Conservation (phyloP, 2,797 vertebrate genomes). For the Syndactyla subalaris region DNA sequence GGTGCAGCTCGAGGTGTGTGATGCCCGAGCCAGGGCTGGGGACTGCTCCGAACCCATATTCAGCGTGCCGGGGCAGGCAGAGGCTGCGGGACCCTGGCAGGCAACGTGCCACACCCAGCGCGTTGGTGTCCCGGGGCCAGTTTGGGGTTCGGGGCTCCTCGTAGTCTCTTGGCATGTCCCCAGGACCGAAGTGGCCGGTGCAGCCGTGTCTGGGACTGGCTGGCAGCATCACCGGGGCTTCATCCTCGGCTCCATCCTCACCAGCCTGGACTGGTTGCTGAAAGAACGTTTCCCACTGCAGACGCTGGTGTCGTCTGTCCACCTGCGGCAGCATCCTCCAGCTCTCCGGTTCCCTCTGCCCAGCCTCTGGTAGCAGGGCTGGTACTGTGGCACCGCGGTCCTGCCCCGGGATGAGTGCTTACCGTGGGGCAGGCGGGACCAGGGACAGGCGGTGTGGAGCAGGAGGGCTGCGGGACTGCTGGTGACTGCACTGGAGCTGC, state of each 20-base stretch:
- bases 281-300: background rate
- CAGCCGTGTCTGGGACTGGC: background rate
- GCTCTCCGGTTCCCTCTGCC: background rate
- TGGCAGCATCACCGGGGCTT: background rate
- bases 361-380: background rate
- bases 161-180: background rate
- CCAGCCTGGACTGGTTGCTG: background rate
- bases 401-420: background rate
- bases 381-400: accelerated
- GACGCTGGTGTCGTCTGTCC: accelerated
- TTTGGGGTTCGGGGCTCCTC: background rate
- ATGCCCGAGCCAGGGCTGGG: background rate
- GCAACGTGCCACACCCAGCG: accelerated
- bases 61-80: accelerated
- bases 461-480: background rate
- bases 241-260: background rate
- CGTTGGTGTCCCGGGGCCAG: accelerated
- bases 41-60: accelerated
- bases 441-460: background rate
- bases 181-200: background rate
- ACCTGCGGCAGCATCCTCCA: background rate
- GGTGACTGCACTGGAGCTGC: background rate
- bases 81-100: background rate
- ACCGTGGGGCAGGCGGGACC: background rate
- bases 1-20: background rate